Conservation (phyloP, 2,888 invertebrate genomes). For the Coecobrya sp. region DNA sequence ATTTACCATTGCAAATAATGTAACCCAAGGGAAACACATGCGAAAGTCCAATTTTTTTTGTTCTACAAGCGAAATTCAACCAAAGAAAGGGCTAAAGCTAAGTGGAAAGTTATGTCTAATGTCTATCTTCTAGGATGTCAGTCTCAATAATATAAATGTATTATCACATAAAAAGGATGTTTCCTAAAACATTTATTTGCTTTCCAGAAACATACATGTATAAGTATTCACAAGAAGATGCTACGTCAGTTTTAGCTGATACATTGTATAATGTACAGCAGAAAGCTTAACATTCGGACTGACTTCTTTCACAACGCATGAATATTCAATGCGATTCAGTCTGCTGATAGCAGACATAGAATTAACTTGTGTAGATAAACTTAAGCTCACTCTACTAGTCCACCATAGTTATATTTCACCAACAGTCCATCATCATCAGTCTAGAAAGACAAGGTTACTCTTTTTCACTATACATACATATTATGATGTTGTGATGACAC, state of each 20-base stretch:
- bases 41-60: no score
- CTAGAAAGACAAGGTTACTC: neutral
- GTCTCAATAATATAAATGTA: neutral
- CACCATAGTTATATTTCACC: neutral
- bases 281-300: neutral
- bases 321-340: slow-evolving; percentile 38
- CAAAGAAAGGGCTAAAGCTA: neutral
- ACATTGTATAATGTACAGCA: neutral
- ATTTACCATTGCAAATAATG: neutral
- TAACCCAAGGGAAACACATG: neutral
- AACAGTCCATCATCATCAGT: neutral
- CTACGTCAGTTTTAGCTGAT: no score
- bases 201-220: neutral
- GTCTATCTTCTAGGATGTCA: slow-evolving; percentile 22
- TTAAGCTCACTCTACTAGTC: neutral
- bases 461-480: neutral
- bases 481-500: neutral
- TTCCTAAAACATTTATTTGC: no score
- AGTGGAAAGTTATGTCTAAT: slow-evolving; percentile 24
- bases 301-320: slow-evolving; percentile 51
- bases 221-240: no score
- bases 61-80: neutral
- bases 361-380: neutral
- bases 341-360: neutral
- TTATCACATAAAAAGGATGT: no score